Evolutionary conservation across 2,888 invertebrate species (phyloP).

Genomic region (Siphlonurus alternatus): DNA sequence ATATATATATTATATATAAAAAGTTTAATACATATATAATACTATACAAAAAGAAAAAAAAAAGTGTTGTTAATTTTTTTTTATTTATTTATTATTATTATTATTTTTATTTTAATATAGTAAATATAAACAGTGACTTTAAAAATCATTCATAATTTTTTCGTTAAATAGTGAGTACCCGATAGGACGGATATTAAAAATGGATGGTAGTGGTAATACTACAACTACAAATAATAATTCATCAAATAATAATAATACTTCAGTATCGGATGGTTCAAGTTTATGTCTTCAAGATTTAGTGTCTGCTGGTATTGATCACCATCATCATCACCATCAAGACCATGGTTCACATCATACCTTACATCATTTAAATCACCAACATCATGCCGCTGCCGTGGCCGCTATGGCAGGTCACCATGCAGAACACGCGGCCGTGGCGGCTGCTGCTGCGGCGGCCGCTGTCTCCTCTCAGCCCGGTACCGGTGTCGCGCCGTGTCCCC

Average conservation of each 20-base stretch:
- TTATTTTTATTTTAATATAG: neutral
- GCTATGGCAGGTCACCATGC: slow-evolving; percentile 8
- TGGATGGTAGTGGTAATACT: neutral
- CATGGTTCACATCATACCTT: neutral
- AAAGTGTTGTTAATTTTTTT: neutral
- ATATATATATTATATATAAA: neutral
- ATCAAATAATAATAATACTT: neutral
- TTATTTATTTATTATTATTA: neutral
- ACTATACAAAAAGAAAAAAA: neutral
- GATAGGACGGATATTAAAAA: slow-evolving; percentile 2
- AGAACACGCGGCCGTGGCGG: slow-evolving; percentile 9
- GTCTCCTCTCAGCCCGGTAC: slow-evolving; percentile 28
- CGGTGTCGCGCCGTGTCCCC: neutral
- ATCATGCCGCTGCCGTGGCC: neutral
- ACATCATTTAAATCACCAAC: neutral
- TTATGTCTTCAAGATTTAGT: neutral
- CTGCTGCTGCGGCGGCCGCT: slow-evolving; percentile 10
- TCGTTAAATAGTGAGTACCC: slow-evolving; percentile 1
- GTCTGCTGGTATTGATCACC: neutral
- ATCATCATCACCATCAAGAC: neutral
- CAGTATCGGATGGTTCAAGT: neutral
- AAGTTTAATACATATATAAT: too few species aligned
- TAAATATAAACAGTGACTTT: neutral
- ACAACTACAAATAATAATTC: neutral
- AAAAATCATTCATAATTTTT: neutral